Conservation (phyloP, 2,797 vertebrate species). For the Pagetopsis macropterus region DNA sequence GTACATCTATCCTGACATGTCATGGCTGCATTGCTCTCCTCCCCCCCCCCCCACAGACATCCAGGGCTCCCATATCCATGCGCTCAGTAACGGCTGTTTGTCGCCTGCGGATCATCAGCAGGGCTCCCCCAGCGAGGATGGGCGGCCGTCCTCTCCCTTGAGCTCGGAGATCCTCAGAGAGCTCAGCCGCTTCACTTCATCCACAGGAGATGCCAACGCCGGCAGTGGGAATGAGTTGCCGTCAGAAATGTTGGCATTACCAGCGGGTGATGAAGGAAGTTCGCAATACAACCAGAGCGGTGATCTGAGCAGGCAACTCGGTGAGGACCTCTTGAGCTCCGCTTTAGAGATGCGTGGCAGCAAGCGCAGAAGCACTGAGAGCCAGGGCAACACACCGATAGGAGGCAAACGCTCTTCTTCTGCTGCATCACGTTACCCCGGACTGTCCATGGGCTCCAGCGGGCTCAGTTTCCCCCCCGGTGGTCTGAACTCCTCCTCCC, state of each 20-base stretch:
- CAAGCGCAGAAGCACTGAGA: constrained; percentile 89
- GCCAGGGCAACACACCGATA: constrained; percentile 82
- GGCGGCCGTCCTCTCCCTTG: constrained; percentile 87
- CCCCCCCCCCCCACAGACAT: constrained; percentile 76
- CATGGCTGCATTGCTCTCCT: constrained; percentile 25
- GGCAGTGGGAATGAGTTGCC: constrained; percentile 62
- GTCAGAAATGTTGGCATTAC: constrained; percentile 32
- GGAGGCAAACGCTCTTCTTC: constrained; percentile 86
- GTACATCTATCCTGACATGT: constrained; percentile 13
- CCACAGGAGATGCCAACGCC: constrained; percentile 77
- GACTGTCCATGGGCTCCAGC: constrained; percentile 84
- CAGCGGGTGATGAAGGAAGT: constrained; percentile 59
- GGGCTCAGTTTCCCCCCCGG: constrained; percentile 89
- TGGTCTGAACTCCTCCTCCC: constrained; percentile 87
- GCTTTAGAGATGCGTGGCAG: constrained; percentile 86
- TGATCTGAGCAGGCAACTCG: constrained; percentile 70
- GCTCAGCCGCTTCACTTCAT: constrained; percentile 89
- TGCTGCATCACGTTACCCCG: constrained; percentile 81
- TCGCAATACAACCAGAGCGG: constrained; percentile 65
- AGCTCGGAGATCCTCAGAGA: constrained; percentile 93
- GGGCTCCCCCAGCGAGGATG: constrained; percentile 83
- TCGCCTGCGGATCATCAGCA: constrained; percentile 85
- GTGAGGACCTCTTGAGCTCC: constrained; percentile 76
- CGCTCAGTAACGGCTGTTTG: constrained; percentile 90
- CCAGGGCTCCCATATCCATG: constrained; percentile 76